A percentile compares a stretch with the other conserved stretches of the same genome.
phyloP scores from a whole-genome alignment of 2,113 vertebrate species.

The Lepidothrix coronata region DNA sequence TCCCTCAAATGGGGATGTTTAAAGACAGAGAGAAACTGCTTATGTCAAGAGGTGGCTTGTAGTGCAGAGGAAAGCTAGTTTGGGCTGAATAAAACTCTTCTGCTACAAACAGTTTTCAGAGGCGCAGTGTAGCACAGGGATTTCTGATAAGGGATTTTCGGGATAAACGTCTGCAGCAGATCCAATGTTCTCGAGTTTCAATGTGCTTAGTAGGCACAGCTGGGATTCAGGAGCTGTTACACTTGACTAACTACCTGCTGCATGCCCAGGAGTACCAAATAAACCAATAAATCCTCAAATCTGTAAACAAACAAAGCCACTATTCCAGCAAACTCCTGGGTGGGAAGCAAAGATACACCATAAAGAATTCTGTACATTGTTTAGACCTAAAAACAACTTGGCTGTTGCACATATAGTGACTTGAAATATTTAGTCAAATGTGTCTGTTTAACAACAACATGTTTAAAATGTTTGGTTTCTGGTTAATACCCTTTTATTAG shows the following conservation, averaged over 20 bases:
- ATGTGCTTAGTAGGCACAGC: neutral
- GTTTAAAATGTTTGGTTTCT: neutral
- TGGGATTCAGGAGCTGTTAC: neutral
- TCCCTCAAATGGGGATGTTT: neutral
- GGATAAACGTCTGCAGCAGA: neutral
- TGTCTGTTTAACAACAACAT: neutral
- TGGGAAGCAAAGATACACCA: neutral
- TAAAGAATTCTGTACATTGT: neutral
- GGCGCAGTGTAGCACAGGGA: neutral
- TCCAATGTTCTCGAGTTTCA: neutral
- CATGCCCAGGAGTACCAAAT: neutral
- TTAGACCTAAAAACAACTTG: neutral
- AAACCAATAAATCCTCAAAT: neutral
- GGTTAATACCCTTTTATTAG: neutral
- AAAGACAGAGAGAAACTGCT: constrained; percentile 17
- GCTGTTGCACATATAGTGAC: neutral
- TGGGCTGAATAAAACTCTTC: neutral
- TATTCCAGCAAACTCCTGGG: neutral
- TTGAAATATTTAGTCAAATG: neutral
- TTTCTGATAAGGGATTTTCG: neutral
- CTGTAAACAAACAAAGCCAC: neutral
- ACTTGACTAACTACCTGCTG: neutral
- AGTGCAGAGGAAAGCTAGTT: neutral
- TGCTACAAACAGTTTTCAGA: neutral
- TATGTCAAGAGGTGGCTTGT: neutral